Base-by-base conservation (phyloP, 2,888 invertebrate species). In the Bellardia pandia region DNA sequence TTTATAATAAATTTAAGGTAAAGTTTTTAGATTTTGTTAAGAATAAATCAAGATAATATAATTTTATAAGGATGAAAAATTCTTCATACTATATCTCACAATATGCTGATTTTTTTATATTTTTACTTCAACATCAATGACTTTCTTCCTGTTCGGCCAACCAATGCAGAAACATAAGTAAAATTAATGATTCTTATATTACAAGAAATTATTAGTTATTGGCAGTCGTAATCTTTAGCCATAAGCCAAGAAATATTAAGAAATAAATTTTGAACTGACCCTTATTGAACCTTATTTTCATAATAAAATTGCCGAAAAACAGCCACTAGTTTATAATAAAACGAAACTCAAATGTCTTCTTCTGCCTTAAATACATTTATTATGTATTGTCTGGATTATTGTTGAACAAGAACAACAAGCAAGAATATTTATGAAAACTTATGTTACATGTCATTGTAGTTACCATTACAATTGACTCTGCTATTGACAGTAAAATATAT, bases 401-500 rank as follows among this genome's bases (percentile, higher is more conserved):
- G 58, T 79, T 79, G 14, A 64, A 80, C 64, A 60, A 53, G 76
- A 62, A 66, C 56, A 58, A 71, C 33, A 58, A 74, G 69, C 56
- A 42, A 53, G 23, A 14, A 56, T 64, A 64, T 72, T 80, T 64
- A 56, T 80, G 53, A 69, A 68, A 83, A 83, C 79, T 64, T 83
- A 66, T 86, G 79, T 86, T 79, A 66, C 79, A 62, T 83, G 72
- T 79, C 86, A 83, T 66, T 64, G 64, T 58, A 72, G 71, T 66
- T 72, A 48, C 64, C 77, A 78, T 66, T 78, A 75, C 74, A 68
- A 81, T 75, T 81, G 66, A 58, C 74, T 68, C 78, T 86, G 86
- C 69, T 37, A 82, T 78, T 86, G 86, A 82, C 86, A 86, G 74
- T 75, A 74, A 78, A 60, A 78, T 74, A 74, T 79, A 30, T 79